phyloP scores from a whole-genome alignment of 2,888 invertebrate species.

The Ernsta delagoae region DNA sequence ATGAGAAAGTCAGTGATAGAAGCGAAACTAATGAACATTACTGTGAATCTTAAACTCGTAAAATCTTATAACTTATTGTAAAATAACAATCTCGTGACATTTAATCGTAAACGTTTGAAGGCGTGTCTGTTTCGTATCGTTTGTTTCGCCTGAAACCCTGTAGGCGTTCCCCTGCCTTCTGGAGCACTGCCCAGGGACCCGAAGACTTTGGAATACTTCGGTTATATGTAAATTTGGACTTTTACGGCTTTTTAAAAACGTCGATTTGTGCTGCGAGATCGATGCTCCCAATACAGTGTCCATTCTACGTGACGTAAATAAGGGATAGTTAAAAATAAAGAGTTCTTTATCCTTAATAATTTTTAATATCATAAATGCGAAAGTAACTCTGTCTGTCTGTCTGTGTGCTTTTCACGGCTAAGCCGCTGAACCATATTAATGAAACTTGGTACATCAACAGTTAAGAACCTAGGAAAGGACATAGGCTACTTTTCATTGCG shows the following conservation, averaged over 20 bases:
- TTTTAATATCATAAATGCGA: too few species aligned
- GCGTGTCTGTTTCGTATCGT: background rate
- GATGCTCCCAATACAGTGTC: slow-evolving; percentile 1
- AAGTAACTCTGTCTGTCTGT: too few species aligned
- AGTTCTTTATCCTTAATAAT: too few species aligned
- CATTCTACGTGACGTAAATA: too few species aligned
- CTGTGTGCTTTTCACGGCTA: too few species aligned
- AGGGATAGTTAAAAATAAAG: too few species aligned
- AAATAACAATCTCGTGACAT: background rate
- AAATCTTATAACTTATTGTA: background rate
- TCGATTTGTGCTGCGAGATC: slow-evolving; percentile 19
- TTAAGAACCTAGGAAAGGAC: too few species aligned
- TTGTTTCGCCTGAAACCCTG: background rate
- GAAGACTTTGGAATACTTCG: slow-evolving; percentile 5
- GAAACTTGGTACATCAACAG: too few species aligned
- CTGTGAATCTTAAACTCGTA: background rate
- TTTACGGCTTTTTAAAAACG: slow-evolving; percentile 30
- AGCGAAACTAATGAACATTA: too few species aligned
- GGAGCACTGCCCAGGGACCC: slow-evolving; percentile 21
- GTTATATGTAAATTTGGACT: slow-evolving; percentile 19
- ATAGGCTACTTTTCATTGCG: too few species aligned
- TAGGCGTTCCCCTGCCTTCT: background rate
- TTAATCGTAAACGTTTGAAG: background rate
- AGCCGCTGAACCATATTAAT: too few species aligned
- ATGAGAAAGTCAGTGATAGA: too few species aligned